Conservation (phyloP, 2,797 vertebrate species). For the Sarcophilus harrisii region DNA sequence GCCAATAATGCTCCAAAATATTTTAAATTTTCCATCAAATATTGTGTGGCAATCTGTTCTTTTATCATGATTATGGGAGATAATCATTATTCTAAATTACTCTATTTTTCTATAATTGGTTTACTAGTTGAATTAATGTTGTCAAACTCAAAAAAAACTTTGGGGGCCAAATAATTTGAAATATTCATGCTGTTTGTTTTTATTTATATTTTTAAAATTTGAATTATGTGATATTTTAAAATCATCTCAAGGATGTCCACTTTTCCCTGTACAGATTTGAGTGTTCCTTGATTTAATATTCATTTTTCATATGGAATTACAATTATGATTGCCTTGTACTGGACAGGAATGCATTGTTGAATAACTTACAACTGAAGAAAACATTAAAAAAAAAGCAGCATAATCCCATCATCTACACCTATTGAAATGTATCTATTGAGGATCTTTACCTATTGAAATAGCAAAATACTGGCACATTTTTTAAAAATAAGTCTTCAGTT, state of each 20-base stretch:
- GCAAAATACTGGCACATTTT: neutral
- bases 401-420: neutral
- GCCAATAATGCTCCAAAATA: neutral
- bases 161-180: neutral
- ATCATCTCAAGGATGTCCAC: neutral
- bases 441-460: too few species aligned
- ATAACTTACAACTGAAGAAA: neutral
- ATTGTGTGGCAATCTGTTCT: neutral
- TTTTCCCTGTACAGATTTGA: neutral
- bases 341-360: neutral
- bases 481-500: neutral
- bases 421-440: too few species aligned
- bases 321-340: neutral
- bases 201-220: neutral
- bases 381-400: neutral
- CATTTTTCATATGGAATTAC: neutral
- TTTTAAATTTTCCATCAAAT: neutral
- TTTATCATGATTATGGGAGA: neutral
- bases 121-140: neutral
- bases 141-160: neutral
- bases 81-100: neutral
- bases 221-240: neutral
- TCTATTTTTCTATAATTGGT: neutral
- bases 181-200: neutral
- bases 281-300: neutral